Evolutionary conservation across 2,888 invertebrate genomes (phyloP).

Genomic region (Clitarchus hookeri): DNA sequence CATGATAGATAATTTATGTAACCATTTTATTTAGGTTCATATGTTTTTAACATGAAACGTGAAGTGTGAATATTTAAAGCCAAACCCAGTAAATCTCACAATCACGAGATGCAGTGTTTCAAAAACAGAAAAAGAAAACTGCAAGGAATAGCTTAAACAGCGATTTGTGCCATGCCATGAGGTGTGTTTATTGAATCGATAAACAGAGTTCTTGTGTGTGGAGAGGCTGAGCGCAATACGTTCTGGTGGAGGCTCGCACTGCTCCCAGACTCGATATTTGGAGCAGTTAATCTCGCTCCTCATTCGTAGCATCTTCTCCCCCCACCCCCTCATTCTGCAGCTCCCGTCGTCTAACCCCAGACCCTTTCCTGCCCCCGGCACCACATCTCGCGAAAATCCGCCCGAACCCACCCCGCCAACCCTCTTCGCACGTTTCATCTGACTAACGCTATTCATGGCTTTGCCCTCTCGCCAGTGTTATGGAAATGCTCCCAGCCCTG

Average conservation of each 20-base stretch:
- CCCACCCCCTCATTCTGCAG: background rate
- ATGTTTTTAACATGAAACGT: too few relatives aligned
- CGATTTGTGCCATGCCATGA: too few relatives aligned
- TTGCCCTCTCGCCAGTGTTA: background rate
- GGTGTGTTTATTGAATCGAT: too few relatives aligned
- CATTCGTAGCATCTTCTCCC: background rate
- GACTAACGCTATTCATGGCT: background rate
- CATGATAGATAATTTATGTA: too few relatives aligned
- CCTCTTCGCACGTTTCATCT: background rate
- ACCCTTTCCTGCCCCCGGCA: background rate
- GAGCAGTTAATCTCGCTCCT: constrained; percentile 14
- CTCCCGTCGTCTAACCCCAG: background rate
- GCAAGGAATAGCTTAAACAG: too few relatives aligned
- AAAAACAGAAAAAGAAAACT: too few relatives aligned
- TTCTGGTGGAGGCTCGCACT: background rate
- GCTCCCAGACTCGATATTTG: background rate
- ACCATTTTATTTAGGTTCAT: too few relatives aligned
- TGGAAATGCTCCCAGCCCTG: background rate
- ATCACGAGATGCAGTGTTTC: too few relatives aligned
- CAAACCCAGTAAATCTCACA: too few relatives aligned
- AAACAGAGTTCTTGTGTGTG: too few relatives aligned
- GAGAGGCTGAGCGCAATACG: background rate
- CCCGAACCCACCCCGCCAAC: background rate
- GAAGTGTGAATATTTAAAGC: too few relatives aligned
- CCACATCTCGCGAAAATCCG: background rate